phyloP scores from a whole-genome alignment of 2,888 invertebrate species.

The Chymomyza fuscimana region DNA sequence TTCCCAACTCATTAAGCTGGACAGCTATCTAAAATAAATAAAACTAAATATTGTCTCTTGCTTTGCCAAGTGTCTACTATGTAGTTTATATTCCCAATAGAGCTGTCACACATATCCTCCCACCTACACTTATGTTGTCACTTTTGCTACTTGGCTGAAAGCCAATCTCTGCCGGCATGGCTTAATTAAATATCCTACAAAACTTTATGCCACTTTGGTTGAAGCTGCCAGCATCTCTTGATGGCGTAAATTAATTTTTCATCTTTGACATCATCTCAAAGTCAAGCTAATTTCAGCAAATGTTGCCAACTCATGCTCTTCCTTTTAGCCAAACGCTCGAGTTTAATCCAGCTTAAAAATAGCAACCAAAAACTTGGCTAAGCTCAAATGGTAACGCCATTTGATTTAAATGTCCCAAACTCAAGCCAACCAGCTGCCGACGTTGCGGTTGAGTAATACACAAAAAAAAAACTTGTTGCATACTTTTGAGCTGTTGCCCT shows the following conservation, averaged over 20 bases:
- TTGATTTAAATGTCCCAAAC: neutral
- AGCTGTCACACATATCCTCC: neutral
- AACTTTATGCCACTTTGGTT: neutral
- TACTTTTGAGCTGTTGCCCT: neutral
- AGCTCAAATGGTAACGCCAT: neutral
- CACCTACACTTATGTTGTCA: neutral
- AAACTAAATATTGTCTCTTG: neutral
- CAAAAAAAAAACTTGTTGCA: neutral
- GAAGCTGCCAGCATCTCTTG: neutral
- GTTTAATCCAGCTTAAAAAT: neutral
- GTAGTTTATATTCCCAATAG: neutral
- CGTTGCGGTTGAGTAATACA: neutral
- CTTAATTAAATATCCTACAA: neutral
- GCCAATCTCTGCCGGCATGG: neutral
- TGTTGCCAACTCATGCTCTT: neutral
- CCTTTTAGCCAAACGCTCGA: neutral
- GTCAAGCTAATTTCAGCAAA: neutral
- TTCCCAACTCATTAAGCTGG: neutral
- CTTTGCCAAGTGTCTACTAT: neutral
- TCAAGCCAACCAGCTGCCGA: neutral
- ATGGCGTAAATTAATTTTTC: neutral
- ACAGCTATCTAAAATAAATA: neutral
- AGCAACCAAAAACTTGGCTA: neutral
- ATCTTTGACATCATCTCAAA: neutral
- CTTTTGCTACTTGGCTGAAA: neutral